Conservation (phyloP, 2,888 invertebrate species). For the Apotomis turbidana region DNA sequence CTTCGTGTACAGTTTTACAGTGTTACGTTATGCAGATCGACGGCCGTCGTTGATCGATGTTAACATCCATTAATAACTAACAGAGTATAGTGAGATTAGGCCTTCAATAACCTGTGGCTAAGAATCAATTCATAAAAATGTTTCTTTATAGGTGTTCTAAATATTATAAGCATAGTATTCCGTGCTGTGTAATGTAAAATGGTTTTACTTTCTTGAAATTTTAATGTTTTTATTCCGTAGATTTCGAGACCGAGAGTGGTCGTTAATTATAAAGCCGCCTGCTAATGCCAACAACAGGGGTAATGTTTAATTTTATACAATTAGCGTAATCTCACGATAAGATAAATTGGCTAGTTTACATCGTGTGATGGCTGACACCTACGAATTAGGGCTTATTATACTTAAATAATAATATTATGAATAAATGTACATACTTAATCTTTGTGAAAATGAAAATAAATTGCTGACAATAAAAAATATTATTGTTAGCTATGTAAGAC, state of each 20-base stretch:
- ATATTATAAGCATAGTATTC: neutral
- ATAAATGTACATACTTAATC: neutral
- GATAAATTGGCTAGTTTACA: constrained; percentile 9
- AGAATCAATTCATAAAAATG: too few relatives aligned
- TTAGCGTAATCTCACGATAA: constrained; percentile 27
- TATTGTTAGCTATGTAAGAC: too few relatives aligned
- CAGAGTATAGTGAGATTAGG: too few relatives aligned
- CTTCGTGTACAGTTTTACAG: too few relatives aligned
- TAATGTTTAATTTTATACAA: constrained; percentile 32
- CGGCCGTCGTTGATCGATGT: too few relatives aligned
- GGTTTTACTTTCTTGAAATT: neutral
- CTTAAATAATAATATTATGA: neutral
- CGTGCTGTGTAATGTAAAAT: neutral
- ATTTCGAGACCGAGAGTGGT: constrained; percentile 22
- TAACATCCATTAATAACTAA: too few relatives aligned
- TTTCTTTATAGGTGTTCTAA: too few relatives aligned
- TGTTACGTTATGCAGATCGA: too few relatives aligned
- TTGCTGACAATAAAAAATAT: too few relatives aligned
- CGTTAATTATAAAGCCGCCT: constrained; percentile 12
- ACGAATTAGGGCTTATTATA: constrained; percentile 9
- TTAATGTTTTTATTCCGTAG: neutral
- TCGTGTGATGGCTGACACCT: constrained; percentile 9
- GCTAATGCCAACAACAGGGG: neutral
- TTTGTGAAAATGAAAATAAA: too few relatives aligned
- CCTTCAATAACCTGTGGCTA: too few relatives aligned